Percentiles rank a stretch among this genome's conserved stretches.
Conservation (phyloP, 2,888 invertebrate species). For the Cantharis nigra region DNA sequence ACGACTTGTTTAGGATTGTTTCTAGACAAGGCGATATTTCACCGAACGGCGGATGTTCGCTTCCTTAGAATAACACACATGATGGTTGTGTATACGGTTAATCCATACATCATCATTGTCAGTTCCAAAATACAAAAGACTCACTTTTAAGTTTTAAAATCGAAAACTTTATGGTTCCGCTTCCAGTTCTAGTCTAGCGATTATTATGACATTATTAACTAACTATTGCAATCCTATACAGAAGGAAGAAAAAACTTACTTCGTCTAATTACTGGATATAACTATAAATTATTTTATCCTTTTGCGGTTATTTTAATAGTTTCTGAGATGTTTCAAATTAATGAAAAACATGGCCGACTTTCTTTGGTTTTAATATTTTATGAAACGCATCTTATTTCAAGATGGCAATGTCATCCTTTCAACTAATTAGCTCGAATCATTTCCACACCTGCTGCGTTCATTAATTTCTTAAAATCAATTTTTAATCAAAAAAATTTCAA, state of each 20-base stretch:
- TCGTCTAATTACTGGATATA: background rate
- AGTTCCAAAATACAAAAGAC: slow-evolving; percentile 32
- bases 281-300: background rate
- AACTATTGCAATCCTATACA: background rate
- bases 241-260: background rate
- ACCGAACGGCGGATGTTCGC: slow-evolving; percentile 55
- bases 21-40: slow-evolving; percentile 55
- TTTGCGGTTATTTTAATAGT: background rate
- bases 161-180: background rate
- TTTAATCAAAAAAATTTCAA: background rate
- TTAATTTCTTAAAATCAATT: background rate
- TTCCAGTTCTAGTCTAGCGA: background rate
- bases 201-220: background rate
- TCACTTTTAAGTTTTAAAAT: background rate
- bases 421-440: background rate
- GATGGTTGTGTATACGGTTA: slow-evolving; percentile 48
- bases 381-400: background rate
- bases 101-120: slow-evolving; percentile 52
- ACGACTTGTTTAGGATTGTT: slow-evolving; percentile 54
- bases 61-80: slow-evolving; percentile 56
- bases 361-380: background rate
- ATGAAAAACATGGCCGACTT: background rate
- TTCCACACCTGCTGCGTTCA: background rate
- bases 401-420: background rate
- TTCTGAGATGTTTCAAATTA: background rate